Evolutionary conservation across 2,797 vertebrate species (phyloP).

Genomic region (Crenuchus spilurus): DNA sequence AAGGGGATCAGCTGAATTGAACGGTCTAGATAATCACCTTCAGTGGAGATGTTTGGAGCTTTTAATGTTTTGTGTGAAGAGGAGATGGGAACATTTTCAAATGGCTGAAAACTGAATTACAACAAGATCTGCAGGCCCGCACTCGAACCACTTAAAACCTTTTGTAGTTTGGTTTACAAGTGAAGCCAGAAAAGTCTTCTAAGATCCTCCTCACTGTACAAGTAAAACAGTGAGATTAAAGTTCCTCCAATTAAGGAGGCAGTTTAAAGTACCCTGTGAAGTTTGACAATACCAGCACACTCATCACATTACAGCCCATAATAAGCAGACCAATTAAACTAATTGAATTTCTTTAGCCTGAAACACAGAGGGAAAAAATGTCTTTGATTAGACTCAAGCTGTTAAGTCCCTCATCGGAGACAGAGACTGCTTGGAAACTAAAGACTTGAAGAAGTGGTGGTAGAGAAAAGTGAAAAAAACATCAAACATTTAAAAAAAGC

Average conservation of each 20-base stretch:
- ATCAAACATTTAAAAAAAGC: no score
- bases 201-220: constrained; percentile 63
- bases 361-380: constrained; percentile 64
- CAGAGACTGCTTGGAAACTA: constrained; percentile 52
- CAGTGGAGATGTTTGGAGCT: constrained; percentile 16
- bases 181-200: constrained; percentile 69
- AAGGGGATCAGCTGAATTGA: constrained; percentile 35
- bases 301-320: constrained; percentile 70
- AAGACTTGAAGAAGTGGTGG: constrained; percentile 64
- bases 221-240: constrained; percentile 72
- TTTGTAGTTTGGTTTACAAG: constrained; percentile 58
- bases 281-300: constrained; percentile 71
- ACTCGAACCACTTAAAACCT: constrained; percentile 50
- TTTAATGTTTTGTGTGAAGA: constrained; percentile 29
- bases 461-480: constrained; percentile 43
- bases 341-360: constrained; percentile 77
- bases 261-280: constrained; percentile 71
- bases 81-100: background rate
- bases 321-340: constrained; percentile 77
- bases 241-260: constrained; percentile 72
- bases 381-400: constrained; percentile 74
- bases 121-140: constrained; percentile 27
- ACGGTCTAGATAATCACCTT: constrained; percentile 34
- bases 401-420: constrained; percentile 71
- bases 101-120: constrained; percentile 5